These are phyloP conservation scores for Aricia agestis DNA, from an alignment of 1,140 invertebrate genomes.

Conservation along the genomic window DNA sequence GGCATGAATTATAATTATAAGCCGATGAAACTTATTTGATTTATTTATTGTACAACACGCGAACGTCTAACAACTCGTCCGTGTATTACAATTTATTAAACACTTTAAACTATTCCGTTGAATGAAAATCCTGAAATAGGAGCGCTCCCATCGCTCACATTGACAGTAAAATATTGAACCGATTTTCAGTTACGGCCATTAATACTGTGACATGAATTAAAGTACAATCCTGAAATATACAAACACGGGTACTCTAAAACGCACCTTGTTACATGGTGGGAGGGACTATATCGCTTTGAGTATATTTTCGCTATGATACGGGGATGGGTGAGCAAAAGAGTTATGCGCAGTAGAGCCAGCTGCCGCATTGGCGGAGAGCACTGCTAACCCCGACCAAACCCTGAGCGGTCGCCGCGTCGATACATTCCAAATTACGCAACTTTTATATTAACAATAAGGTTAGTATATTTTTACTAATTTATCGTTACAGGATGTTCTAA, in stretches of 20 bases:
- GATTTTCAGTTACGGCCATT: constrained; percentile 7
- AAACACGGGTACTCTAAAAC: background rate
- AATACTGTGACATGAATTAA: constrained; percentile 19
- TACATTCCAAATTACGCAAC: background rate
- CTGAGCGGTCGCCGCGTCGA: constrained; percentile 28
- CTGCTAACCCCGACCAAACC: constrained; percentile 35
- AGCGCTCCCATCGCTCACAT: constrained; percentile 1
- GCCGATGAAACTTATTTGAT: too few relatives aligned
- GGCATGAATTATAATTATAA: too few relatives aligned
- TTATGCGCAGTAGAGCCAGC: constrained; percentile 43
- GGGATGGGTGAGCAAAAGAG: constrained; percentile 21
- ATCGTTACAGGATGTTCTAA: background rate
- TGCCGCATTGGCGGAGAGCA: constrained; percentile 32
- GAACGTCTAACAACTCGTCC: too few relatives aligned
- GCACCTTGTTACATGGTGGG: background rate
- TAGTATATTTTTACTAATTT: background rate
- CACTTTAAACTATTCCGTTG: background rate
- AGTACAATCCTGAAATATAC: constrained; percentile 4
- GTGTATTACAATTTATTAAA: background rate
- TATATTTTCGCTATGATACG: background rate
- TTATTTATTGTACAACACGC: too few relatives aligned
- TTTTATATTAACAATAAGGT: background rate
- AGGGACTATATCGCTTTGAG: background rate
- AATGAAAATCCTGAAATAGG: constrained; percentile 1
- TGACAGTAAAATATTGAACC: constrained; percentile 13